Evolutionary conservation across 2,888 invertebrate species (phyloP).

Genomic region (Melikaiella ostensackeni): DNA sequence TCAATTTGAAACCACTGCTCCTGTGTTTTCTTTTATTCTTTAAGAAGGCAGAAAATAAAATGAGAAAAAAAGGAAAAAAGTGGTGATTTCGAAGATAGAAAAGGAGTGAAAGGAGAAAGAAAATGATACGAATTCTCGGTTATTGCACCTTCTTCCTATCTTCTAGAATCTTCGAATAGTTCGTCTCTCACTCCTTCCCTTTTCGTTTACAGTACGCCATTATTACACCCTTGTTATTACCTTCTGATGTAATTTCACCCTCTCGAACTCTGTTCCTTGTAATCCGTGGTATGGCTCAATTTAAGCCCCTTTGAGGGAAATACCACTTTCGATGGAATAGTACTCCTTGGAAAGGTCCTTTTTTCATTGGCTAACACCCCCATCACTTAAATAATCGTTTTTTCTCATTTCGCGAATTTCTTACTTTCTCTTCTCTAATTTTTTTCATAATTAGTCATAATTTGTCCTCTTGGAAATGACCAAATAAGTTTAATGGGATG

Average conservation of each 20-base stretch:
- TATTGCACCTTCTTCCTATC: constrained; percentile 60
- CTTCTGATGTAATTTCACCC: constrained; percentile 66
- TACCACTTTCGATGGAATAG: constrained; percentile 23
- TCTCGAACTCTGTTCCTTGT: constrained; percentile 42
- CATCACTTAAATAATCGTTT: constrained; percentile 1
- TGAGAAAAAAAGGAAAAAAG: constrained; percentile 44
- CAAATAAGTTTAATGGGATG: not conserved
- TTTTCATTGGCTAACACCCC: not conserved
- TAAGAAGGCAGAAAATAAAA: constrained; percentile 15
- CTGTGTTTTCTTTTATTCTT: not conserved
- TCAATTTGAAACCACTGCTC: not conserved
- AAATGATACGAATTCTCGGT: constrained; percentile 53
- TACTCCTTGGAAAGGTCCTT: constrained; percentile 17
- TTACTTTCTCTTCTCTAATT: not conserved
- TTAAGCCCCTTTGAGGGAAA: constrained; percentile 19
- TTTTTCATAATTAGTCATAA: not conserved
- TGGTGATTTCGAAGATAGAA: constrained; percentile 16
- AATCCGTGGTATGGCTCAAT: constrained; percentile 21
- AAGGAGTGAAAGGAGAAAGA: constrained; percentile 26
- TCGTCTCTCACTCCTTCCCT: constrained; percentile 12
- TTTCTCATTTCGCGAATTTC: not conserved
- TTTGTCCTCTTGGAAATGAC: not conserved
- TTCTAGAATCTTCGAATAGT: constrained; percentile 22
- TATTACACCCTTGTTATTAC: constrained; percentile 67
- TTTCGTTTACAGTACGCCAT: constrained; percentile 59